phyloP scores from a whole-genome alignment of 2,888 invertebrate genomes.

The Cephus runcator region DNA sequence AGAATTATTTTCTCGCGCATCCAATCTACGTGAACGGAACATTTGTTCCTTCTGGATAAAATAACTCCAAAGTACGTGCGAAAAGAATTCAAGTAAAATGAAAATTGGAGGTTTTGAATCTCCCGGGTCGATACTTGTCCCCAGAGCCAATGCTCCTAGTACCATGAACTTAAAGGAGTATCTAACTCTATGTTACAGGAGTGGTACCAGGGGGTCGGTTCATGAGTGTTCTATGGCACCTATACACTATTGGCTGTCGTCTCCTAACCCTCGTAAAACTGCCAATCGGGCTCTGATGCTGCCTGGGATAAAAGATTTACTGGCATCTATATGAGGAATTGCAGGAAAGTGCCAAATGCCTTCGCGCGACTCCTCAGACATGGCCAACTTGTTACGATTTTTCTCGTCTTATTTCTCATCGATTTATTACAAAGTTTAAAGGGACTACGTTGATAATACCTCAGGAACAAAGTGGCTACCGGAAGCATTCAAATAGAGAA shows the following conservation, averaged over 20 bases:
- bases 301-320: neutral
- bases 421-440: neutral
- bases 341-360: neutral
- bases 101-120: neutral
- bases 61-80: too few species aligned
- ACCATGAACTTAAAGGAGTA: neutral
- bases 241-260: neutral
- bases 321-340: neutral
- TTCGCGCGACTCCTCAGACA: neutral
- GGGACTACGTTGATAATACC: neutral
- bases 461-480: neutral
- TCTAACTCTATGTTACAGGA: neutral
- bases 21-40: too few species aligned
- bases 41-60: too few species aligned
- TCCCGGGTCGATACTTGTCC: neutral
- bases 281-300: slow-evolving; percentile 5
- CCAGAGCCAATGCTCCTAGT: neutral
- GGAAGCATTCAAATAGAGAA: neutral
- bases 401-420: neutral
- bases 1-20: too few species aligned
- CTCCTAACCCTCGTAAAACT: slow-evolving; percentile 6
- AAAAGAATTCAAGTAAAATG: neutral
- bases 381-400: neutral
- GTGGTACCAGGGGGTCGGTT: neutral
- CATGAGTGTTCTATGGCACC: neutral